Conservation (phyloP, 2,113 vertebrate species). For the Boulengeromyrus knoepffleri region DNA sequence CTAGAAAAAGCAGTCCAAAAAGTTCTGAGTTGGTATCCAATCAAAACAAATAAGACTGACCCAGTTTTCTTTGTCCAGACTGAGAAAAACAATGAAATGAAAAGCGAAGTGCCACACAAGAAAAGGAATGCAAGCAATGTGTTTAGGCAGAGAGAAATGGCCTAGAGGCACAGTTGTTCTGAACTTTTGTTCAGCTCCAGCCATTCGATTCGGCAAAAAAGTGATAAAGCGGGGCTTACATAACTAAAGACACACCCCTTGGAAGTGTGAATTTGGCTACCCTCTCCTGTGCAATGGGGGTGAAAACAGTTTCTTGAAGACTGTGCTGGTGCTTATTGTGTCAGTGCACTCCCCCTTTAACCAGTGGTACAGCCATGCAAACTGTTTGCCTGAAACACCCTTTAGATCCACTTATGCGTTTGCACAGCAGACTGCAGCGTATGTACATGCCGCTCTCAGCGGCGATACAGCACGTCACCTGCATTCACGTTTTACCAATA, state of each 20-base stretch:
- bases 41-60: neutral
- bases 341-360: neutral
- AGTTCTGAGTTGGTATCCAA: neutral
- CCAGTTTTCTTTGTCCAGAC: slow-evolving; percentile 8
- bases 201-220: neutral
- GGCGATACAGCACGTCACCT: neutral
- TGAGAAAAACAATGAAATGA: neutral
- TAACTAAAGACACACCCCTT: neutral
- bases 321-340: neutral
- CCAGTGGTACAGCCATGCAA: neutral
- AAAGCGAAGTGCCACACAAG: neutral
- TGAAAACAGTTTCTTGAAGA: neutral
- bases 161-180: neutral
- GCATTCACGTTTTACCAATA: neutral
- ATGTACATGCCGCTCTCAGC: neutral
- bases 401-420: neutral
- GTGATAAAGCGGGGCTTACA: neutral
- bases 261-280: neutral
- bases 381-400: neutral
- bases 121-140: neutral
- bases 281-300: neutral
- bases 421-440: neutral
- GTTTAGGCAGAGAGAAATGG: neutral
- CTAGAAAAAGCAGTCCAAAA: neutral
- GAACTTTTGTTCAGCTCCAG: neutral